Conservation (phyloP, 92 coral and sea anemone species). For the Pocillopora grandis region DNA sequence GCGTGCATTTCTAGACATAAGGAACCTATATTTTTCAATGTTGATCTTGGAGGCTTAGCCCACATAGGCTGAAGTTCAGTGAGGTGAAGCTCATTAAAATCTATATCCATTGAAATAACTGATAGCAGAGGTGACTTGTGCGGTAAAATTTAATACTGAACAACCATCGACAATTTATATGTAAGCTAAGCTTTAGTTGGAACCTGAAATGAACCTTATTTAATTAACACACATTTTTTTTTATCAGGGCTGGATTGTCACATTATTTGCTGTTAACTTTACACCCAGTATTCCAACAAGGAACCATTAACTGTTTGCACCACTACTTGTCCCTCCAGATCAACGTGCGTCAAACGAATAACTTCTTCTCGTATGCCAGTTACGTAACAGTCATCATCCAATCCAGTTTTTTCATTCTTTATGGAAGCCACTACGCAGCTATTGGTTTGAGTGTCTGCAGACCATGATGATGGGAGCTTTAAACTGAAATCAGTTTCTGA, state of each 20-base stretch:
- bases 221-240: not conserved
- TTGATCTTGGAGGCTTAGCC: too few relatives aligned
- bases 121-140: too few relatives aligned
- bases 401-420: not conserved
- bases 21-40: too few relatives aligned
- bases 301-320: slow-evolving; percentile 33
- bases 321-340: slow-evolving; percentile 4
- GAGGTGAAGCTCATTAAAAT: too few relatives aligned
- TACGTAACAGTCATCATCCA: not conserved
- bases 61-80: too few relatives aligned
- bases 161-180: too few relatives aligned
- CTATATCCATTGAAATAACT: too few relatives aligned
- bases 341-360: not conserved
- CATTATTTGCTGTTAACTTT: not conserved
- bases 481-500: slow-evolving; percentile 6
- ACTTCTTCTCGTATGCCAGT: slow-evolving; percentile 10
- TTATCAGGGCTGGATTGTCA: not conserved
- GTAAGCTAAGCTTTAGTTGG: too few relatives aligned
- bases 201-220: too few relatives aligned
- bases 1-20: too few relatives aligned
- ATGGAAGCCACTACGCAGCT: slow-evolving; percentile 1
- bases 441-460: slow-evolving; percentile 5
- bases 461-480: slow-evolving; percentile 8
- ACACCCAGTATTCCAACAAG: slow-evolving; percentile 35
- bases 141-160: too few relatives aligned